Evolutionary conservation across 1,140 invertebrate genomes (phyloP), one percentile per base, ranked within the genome.

Genomic region (Mizuhopecten yessoensis): DNA sequence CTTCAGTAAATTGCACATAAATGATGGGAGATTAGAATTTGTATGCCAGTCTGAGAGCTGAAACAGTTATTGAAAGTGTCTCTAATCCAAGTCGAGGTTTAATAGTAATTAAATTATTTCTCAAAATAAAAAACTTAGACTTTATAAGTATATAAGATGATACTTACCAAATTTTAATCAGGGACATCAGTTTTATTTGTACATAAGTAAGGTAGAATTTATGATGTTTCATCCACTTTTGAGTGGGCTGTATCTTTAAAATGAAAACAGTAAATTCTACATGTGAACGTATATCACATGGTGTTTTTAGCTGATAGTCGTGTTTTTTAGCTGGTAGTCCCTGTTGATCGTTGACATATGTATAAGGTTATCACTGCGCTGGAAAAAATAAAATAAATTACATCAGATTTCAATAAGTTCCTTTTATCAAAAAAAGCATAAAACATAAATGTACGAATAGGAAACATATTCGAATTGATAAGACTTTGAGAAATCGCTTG

Each of bases 361-460:
- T 75, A 75, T 29, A 29, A 75, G 57, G 57, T 75, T 75, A 75
- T 75, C 57, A n/a, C 57, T 75, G 57, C 1, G 57, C n/a, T 9
- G n/a, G 17, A n/a, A 75, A 75, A 75, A 75, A 75, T 75, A 75
- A 75, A 75, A 75, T 75, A 75, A n/a, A 75, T 75, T 75, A n/a
- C 57, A 75, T 75, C 57, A 75, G 15, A 75, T 75, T 75, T 75
- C 57, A 75, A 75, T 75, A 75, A 75, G 57, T 29, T 75, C n/a
- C 57, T 75, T 75, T 75, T 75, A 75, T 75, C 57, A 75, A 75
- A 29, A 29, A 75, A 17, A 17, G 23, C 17, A 75, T 75, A 75
- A 75, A 75, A 75, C 29, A 75, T 75, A n/a, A 75, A 75, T 9
- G 3, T 29, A 75, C 23, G 29, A 75, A 75, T 75, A 29, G 57